Evolutionary conservation across 2,797 vertebrate genomes (phyloP).

Genomic region (Anniella stebbinsi): DNA sequence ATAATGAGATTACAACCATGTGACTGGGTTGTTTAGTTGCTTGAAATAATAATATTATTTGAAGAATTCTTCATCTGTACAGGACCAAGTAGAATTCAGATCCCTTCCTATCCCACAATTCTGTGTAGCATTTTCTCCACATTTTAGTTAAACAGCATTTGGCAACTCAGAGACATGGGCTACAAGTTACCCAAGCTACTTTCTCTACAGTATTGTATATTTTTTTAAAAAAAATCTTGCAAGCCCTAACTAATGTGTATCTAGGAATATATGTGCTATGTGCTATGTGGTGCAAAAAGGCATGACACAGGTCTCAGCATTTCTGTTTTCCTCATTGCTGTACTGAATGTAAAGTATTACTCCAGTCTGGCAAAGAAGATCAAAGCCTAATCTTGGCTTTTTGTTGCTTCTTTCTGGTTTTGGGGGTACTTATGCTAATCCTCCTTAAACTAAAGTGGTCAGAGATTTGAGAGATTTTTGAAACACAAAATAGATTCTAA

Average conservation of each 20-base stretch:
- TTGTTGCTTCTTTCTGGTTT: conserved; percentile 67
- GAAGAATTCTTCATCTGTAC: neutral
- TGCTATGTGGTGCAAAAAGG: conserved; percentile 21
- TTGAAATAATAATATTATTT: neutral
- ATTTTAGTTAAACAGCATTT: neutral
- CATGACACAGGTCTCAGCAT: conserved; percentile 51
- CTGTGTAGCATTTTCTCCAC: neutral
- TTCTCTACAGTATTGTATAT: neutral
- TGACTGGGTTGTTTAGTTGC: no score
- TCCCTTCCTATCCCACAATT: neutral
- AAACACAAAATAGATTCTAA: conserved; percentile 73
- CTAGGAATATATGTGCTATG: conserved; percentile 39
- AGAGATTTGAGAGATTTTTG: conserved; percentile 70
- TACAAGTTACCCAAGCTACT: neutral
- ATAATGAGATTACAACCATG: neutral
- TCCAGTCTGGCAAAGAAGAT: conserved; percentile 72
- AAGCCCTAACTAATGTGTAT: neutral
- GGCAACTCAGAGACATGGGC: neutral
- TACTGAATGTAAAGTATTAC: conserved; percentile 31
- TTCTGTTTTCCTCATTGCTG: conserved; percentile 45
- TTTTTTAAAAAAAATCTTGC: neutral
- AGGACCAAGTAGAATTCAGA: neutral
- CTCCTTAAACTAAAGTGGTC: conserved; percentile 68
- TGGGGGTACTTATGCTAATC: conserved; percentile 67
- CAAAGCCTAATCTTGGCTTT: conserved; percentile 74